phyloP scores from a whole-genome alignment of 2,888 invertebrate species.

The Tiliacea aurago region DNA sequence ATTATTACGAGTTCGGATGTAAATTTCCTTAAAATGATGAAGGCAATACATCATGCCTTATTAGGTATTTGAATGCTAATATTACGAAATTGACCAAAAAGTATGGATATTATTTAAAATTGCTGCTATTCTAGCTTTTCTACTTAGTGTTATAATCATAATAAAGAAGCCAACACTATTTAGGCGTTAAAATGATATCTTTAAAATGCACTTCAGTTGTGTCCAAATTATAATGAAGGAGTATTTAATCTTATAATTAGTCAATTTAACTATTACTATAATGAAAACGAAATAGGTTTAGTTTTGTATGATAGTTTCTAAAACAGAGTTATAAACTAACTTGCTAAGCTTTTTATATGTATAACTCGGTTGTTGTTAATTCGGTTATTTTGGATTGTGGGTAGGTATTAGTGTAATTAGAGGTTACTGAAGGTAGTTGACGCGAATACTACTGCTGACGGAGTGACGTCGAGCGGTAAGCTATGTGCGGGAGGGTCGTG shows the following conservation, averaged over 20 bases:
- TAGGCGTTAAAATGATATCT: slow-evolving; percentile 68
- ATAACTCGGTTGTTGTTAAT: slow-evolving; percentile 85
- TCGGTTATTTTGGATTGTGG: slow-evolving; percentile 82
- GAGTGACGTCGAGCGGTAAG: slow-evolving; percentile 5
- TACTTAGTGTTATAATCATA: slow-evolving; percentile 77
- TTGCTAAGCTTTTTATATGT: slow-evolving; percentile 82
- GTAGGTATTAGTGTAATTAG: slow-evolving; percentile 79
- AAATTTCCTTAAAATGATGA: slow-evolving; percentile 74
- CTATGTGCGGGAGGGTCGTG: slow-evolving; percentile 48
- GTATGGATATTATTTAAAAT: slow-evolving; percentile 76
- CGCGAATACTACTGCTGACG: slow-evolving; percentile 25
- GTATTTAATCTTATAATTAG: slow-evolving; percentile 85
- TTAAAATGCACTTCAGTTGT: slow-evolving; percentile 77
- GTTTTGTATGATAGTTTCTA: slow-evolving; percentile 79
- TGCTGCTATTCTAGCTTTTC: slow-evolving; percentile 81
- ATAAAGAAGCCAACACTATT: slow-evolving; percentile 74
- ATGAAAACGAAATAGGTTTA: slow-evolving; percentile 82
- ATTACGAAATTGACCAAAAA: slow-evolving; percentile 84
- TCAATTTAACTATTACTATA: slow-evolving; percentile 82
- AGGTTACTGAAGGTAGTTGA: slow-evolving; percentile 53
- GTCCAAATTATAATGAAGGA: slow-evolving; percentile 79
- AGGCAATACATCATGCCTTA: slow-evolving; percentile 84
- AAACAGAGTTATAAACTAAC: slow-evolving; percentile 78
- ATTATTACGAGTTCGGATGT: slow-evolving; percentile 70
- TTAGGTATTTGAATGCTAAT: slow-evolving; percentile 76